Evolutionary conservation across 2,113 vertebrate genomes (phyloP).

Genomic region (Leptosomus discolor): DNA sequence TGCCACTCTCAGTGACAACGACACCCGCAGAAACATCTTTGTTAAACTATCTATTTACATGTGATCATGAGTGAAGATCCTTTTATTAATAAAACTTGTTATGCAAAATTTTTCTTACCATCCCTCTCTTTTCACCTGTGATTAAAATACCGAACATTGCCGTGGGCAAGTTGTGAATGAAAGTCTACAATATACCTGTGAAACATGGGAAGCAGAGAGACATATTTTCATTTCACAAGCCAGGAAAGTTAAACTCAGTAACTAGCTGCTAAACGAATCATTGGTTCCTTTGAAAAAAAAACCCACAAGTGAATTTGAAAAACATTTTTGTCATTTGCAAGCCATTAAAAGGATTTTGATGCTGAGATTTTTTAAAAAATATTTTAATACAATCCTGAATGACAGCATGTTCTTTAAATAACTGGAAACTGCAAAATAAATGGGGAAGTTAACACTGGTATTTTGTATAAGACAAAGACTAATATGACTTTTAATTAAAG

Average conservation of each 20-base stretch:
- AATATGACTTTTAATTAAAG: slow-evolving; percentile 6
- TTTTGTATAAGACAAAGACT: background rate
- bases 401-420: background rate
- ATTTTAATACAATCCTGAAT: background rate
- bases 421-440: background rate
- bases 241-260: background rate
- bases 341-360: background rate
- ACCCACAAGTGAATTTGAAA: background rate
- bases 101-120: background rate
- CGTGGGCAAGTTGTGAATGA: background rate
- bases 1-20: background rate
- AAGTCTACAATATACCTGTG: background rate
- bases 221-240: background rate
- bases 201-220: background rate
- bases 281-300: background rate
- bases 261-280: background rate
- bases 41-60: background rate
- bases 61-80: background rate
- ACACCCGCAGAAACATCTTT: background rate
- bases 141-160: background rate
- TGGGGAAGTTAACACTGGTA: background rate
- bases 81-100: background rate
- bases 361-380: background rate
- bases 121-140: background rate
- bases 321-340: background rate